Conservation (phyloP, 2,888 invertebrate species). For the Plebejus melissa region DNA sequence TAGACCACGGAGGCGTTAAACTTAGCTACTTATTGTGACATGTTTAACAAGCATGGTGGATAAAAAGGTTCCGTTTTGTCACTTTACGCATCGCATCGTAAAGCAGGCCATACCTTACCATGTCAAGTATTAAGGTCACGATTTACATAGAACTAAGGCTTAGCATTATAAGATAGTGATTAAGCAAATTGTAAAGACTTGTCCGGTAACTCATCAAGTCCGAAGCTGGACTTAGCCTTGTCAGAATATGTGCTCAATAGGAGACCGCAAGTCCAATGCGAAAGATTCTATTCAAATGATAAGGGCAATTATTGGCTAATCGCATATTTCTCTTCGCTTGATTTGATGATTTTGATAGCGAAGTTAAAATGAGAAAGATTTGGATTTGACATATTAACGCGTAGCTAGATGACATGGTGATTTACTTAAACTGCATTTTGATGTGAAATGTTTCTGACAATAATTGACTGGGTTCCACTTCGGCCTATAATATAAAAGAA, state of each 20-base stretch:
- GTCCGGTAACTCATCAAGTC: constrained; percentile 18
- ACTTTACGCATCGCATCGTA: not conserved
- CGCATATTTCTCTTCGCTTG: not conserved
- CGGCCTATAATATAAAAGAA: too few relatives aligned
- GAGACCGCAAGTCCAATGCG: constrained; percentile 1
- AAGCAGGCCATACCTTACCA: not conserved
- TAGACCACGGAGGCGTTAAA: too few relatives aligned
- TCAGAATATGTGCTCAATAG: constrained; percentile 1
- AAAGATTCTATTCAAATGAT: constrained; percentile 1
- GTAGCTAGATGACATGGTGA: not conserved
- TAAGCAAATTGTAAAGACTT: not conserved
- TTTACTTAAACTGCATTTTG: too few relatives aligned
- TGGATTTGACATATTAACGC: not conserved
- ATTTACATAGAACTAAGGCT: constrained; percentile 27
- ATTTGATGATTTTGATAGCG: not conserved
- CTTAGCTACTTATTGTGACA: not conserved
- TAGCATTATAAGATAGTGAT: constrained; percentile 15
- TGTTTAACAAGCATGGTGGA: constrained; percentile 1
- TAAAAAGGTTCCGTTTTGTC: constrained; percentile 14
- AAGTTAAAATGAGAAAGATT: not conserved
- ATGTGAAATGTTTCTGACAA: too few relatives aligned
- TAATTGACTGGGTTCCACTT: too few relatives aligned
- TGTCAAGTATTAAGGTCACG: constrained; percentile 20
- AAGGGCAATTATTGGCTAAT: not conserved
- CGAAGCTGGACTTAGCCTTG: constrained; percentile 21